Base-by-base conservation (phyloP, 2,888 invertebrate species). In the Dioctria linearis region DNA sequence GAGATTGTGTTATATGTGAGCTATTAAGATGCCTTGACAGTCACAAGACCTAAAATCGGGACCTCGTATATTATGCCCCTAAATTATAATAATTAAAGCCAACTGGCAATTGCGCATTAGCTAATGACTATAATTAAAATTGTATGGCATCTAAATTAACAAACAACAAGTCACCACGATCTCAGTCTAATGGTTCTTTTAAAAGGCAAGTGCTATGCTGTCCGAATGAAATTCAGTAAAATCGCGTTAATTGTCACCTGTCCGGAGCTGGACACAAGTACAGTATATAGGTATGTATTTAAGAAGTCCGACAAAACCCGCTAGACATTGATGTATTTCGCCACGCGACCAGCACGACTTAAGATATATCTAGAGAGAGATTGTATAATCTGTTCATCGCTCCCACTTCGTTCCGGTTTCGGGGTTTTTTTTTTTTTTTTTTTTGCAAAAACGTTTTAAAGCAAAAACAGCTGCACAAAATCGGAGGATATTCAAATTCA, bases 91-190 rank as follows among this genome's bases (percentile, higher is more conserved):
- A 79, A 79, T 79, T 79, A 79, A 79, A 79, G 25, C 8, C 67
- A 59, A 57, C 59, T 57, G 79, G 69, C 79, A 79, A 79, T 69
- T 79, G 67, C 25, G 25, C 79, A 79, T 79, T 54, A 79, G 25
- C n/a, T 79, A 79, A 79, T 79, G 79, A 79, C 79, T 79, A 69
- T 79, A 79, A 79, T 79, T 79, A 69, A 39, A 46, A 59, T 46
- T 49, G 43, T 9, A 54, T 54, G 66, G 66, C 66, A 67, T 59
- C 57, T 69, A 59, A 79, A 67, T 79, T 79, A 67, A 69, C 79
- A 79, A 79, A 79, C 59, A 79, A 79, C 66, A 79, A 79, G 67
- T 79, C 67, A 79, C 25, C 25, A 2, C 25, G 25, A 25, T 25
- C 25, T 79, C 54, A 57, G 51, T 51, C 63, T 78, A 66, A 78